A percentile compares a stretch with the other conserved stretches of the same genome.
Conservation (phyloP, 2,888 invertebrate species). For the Nephrotoma guestfalica region DNA sequence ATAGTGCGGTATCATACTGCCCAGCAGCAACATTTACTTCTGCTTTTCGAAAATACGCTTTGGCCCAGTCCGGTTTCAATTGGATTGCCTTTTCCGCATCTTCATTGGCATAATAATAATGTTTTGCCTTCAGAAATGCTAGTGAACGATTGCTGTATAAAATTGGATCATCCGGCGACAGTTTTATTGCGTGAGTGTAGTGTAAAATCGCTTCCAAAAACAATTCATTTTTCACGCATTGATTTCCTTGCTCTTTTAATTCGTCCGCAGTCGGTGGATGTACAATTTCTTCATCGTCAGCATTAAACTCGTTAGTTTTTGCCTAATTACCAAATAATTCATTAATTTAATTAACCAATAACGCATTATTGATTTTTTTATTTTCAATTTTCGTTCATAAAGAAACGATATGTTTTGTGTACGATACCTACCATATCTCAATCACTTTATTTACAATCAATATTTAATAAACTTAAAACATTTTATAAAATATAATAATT, state of each 20-base stretch:
- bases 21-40: slow-evolving; percentile 56
- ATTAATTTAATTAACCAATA: not conserved
- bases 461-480: not conserved
- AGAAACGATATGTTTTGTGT: not conserved
- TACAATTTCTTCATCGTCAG: not conserved
- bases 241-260: slow-evolving; percentile 55
- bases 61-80: slow-evolving; percentile 63
- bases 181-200: slow-evolving; percentile 64
- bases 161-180: slow-evolving; percentile 48
- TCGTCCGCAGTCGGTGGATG: not conserved
- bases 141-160: slow-evolving; percentile 68
- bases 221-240: slow-evolving; percentile 55
- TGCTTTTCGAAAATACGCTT: slow-evolving; percentile 59
- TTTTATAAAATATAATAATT: not conserved
- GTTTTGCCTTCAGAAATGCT: slow-evolving; percentile 62
- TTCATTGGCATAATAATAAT: slow-evolving; percentile 59
- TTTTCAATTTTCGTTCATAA: not conserved
- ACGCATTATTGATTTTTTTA: not conserved
- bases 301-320: not conserved
- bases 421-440: not conserved
- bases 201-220: slow-evolving; percentile 62
- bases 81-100: slow-evolving; percentile 64
- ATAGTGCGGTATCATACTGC: slow-evolving; percentile 48
- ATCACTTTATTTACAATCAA: not conserved
- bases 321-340: not conserved